Evolutionary conservation across 2,888 invertebrate species (phyloP).

Genomic region (Ctenicera cuprea): DNA sequence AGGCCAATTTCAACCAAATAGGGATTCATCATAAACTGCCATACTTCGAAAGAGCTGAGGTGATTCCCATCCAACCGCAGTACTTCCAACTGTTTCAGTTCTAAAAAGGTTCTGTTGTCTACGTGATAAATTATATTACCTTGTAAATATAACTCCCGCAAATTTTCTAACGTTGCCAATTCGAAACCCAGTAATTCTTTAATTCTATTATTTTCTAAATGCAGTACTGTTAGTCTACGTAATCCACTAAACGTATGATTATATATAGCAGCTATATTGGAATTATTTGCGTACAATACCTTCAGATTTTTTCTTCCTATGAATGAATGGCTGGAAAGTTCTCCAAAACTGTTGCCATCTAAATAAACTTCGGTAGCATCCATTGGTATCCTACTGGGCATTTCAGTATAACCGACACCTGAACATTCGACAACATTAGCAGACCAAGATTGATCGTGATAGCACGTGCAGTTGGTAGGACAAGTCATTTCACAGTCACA

Average conservation of each 20-base stretch:
- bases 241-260: slow-evolving; percentile 95
- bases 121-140: slow-evolving; percentile 89
- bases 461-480: slow-evolving; percentile 94
- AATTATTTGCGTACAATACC: slow-evolving; percentile 91
- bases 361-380: slow-evolving; percentile 96
- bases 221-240: slow-evolving; percentile 85
- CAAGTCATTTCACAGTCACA: slow-evolving; percentile 99
- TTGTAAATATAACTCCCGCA: slow-evolving; percentile 91
- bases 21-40: slow-evolving; percentile 89
- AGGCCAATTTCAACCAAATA: slow-evolving; percentile 91
- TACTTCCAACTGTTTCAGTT: slow-evolving; percentile 88
- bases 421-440: slow-evolving; percentile 96
- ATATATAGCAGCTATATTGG: slow-evolving; percentile 88
- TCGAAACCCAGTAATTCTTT: slow-evolving; percentile 88
- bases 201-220: slow-evolving; percentile 91
- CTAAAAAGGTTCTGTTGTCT: slow-evolving; percentile 89
- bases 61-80: slow-evolving; percentile 90
- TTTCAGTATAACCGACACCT: slow-evolving; percentile 84
- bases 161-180: slow-evolving; percentile 86
- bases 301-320: slow-evolving; percentile 93
- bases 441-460: slow-evolving; percentile 95
- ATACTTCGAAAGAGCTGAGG: slow-evolving; percentile 87
- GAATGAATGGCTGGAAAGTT: slow-evolving; percentile 91
- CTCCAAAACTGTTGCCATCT: slow-evolving; percentile 93
- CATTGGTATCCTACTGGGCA: slow-evolving; percentile 94